Evolutionary conservation across 92 coral and sea anemone species (phyloP).

Genomic region (Pocillopora grandis): DNA sequence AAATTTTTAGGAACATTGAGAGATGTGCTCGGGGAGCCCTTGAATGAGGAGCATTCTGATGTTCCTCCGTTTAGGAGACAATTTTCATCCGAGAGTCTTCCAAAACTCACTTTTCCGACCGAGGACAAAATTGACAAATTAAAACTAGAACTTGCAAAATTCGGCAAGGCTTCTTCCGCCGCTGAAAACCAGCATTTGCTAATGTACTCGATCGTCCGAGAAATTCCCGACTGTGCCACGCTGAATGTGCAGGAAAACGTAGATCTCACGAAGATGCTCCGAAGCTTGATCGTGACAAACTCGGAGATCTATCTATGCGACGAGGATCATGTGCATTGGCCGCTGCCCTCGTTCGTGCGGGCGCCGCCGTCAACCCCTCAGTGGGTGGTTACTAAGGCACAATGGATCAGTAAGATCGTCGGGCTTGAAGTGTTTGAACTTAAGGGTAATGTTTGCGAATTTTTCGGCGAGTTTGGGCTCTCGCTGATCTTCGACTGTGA

Average conservation of each 20-base stretch:
- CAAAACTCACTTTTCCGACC: conserved; percentile 71
- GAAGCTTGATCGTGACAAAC: conserved; percentile 87
- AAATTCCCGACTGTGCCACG: conserved; percentile 62
- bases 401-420: conserved; percentile 71
- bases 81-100: conserved; percentile 49
- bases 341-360: conserved; percentile 91
- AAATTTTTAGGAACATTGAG: conserved; percentile 64
- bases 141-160: conserved; percentile 61
- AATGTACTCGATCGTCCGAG: conserved; percentile 91
- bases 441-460: conserved; percentile 50
- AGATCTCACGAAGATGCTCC: conserved; percentile 78
- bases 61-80: conserved; percentile 66
- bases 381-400: conserved; percentile 95
- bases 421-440: conserved; percentile 92
- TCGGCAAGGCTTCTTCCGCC: conserved; percentile 35
- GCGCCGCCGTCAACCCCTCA: conserved; percentile 96
- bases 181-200: conserved; percentile 64
- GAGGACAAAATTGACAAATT: conserved; percentile 69
- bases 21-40: conserved; percentile 73
- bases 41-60: conserved; percentile 51
- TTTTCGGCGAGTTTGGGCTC: conserved; percentile 82
- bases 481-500: conserved; percentile 83
- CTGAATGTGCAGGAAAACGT: conserved; percentile 60
- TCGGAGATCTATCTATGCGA: conserved; percentile 87
- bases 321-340: conserved; percentile 99